Evolutionary conservation across 92 coral and sea anemone species (phyloP), one percentile per base, ranked within the genome.

Genomic region (Porites divaricata): DNA sequence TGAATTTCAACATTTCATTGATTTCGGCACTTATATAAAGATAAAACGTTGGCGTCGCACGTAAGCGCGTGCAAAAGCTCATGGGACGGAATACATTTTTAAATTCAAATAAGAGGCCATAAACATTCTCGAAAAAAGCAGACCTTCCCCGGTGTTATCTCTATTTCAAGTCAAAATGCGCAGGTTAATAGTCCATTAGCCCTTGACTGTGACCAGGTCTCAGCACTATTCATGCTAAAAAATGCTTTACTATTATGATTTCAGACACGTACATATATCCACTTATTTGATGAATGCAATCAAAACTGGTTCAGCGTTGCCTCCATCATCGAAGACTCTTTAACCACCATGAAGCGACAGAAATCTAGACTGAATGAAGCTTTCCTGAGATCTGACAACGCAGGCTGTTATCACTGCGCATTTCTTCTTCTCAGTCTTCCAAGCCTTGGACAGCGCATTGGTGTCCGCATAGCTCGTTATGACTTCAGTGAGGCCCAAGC

Each of bases 231-330:
- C 76, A 71, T 71, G 59, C 59, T 50, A 71, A 71, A 71, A 35
- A 71, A 71, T 71, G 76, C 76, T 71, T 71, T 71, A 71, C 76
- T 71, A 71, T 71, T 71, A 71, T 71, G 76, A 71, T 71, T 71
- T 71, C 76, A 71, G 76, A 71, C 59, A 71, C 76, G 76, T 71
- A 71, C 76, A 71, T 71, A 28, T 71, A 71, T 71, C 76, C 76
- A 71, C 59, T 71, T 71, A 71, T 71, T 71, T 71, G 58, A 71
- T 71, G 59, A 41, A 70, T 71, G 54, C 76, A 71, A 14, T 71
- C 56, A 28, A 28, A 41, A 13, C 56, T 71, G 56, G 16, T 2
- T 24, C 45, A 21, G 41, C n/a, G n/a, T n/a, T n/a, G n/a, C n/a
- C n/a, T n/a, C n/a, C n/a, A 62, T 63, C 22, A 1, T 19, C 68